Evolutionary conservation across 2,797 vertebrate genomes (phyloP).

Genomic region (Sarcophilus harrisii): DNA sequence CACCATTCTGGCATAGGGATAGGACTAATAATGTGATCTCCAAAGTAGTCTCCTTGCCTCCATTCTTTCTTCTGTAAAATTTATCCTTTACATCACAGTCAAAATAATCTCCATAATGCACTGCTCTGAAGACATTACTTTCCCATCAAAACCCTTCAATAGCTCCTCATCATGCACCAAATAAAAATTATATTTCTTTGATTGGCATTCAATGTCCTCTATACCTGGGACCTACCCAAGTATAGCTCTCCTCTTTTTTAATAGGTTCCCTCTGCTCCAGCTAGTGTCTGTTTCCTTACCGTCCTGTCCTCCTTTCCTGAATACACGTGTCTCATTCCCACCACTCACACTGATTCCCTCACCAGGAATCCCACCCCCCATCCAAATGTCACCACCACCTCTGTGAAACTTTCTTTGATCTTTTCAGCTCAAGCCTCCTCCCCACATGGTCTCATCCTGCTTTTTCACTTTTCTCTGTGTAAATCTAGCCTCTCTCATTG

Average conservation of each 20-base stretch:
- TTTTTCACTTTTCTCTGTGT: background rate
- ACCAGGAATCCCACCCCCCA: background rate
- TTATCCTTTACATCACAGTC: background rate
- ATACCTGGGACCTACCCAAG: background rate
- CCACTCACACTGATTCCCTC: background rate
- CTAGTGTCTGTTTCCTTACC: background rate
- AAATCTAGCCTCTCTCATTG: background rate
- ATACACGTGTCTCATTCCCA: background rate
- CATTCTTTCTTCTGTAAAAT: background rate
- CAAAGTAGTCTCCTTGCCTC: background rate
- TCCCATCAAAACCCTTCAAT: background rate
- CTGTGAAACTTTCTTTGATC: background rate
- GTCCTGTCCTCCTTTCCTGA: background rate
- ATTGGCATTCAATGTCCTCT: background rate
- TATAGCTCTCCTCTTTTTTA: background rate
- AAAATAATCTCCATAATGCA: background rate
- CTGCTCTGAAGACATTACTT: background rate
- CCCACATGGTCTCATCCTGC: background rate
- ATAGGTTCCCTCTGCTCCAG: background rate
- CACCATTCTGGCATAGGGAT: background rate
- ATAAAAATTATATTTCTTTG: background rate
- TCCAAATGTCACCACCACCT: background rate
- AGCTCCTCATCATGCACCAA: background rate
- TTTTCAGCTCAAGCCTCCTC: background rate
- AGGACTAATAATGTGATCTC: background rate